These are phyloP conservation scores for Microplitis mediator DNA, from an alignment of 1,140 invertebrate species.

Conservation along the genomic window DNA sequence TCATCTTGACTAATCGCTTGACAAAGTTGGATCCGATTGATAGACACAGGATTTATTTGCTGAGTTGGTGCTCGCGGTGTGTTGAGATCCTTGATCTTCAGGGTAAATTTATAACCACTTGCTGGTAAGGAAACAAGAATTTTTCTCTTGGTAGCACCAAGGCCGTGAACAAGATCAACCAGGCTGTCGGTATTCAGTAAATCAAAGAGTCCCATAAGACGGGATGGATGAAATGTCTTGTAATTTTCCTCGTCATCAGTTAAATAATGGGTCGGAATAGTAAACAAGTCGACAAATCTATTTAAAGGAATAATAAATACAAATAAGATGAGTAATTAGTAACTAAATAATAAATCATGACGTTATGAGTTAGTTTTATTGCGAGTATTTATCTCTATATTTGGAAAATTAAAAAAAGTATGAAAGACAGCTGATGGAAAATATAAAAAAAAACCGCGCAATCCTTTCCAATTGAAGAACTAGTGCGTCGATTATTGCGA, in stretches of 20 bases:
- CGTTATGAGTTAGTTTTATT: neutral
- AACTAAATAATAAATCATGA: neutral
- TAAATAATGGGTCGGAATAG: slow-evolving; percentile 73
- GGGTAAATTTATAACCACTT: slow-evolving; percentile 70
- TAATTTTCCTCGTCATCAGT: slow-evolving; percentile 66
- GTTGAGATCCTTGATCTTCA: slow-evolving; percentile 70
- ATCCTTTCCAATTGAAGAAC: slow-evolving; percentile 7
- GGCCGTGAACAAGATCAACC: slow-evolving; percentile 73
- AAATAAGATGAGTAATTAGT: neutral
- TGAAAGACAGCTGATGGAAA: neutral
- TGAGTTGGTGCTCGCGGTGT: slow-evolving; percentile 70
- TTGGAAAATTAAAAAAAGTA: slow-evolving; percentile 4
- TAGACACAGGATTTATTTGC: slow-evolving; percentile 63
- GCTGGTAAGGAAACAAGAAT: slow-evolving; percentile 74
- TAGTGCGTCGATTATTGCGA: slow-evolving; percentile 11
- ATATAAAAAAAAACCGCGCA: neutral
- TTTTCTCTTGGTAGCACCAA: slow-evolving; percentile 73
- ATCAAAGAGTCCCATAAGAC: slow-evolving; percentile 78
- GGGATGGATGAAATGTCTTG: slow-evolving; percentile 75
- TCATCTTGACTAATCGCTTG: slow-evolving; percentile 65
- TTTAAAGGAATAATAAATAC: neutral
- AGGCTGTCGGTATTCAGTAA: slow-evolving; percentile 81
- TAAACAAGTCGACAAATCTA: slow-evolving; percentile 69
- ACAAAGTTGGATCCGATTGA: slow-evolving; percentile 70
- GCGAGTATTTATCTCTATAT: slow-evolving; percentile 16